Base-by-base conservation (phyloP, 2,888 invertebrate species). In the Ephialtes manifestator region DNA sequence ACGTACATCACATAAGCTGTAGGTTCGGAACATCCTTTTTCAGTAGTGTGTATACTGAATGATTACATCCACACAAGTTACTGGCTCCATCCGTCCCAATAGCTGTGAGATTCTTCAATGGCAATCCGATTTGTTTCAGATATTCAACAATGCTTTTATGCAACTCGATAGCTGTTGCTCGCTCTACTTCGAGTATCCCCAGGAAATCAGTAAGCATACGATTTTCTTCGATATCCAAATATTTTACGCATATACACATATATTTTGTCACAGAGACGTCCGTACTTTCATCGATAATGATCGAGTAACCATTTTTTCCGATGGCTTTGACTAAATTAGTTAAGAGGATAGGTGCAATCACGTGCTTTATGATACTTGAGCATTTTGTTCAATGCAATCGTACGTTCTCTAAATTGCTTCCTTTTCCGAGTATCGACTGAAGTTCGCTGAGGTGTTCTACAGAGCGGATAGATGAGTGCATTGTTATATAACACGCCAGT, bases 41-140 rank as follows among this genome's bases (percentile, higher is more conserved):
- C 28, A 88, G 74, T 18, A 87, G 55, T 2, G 84, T 83, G 39
- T 70, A 31, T 31, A 31, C 31, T 2, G 31, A 31, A 31, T 31
- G 31, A 31, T 31, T 31, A 31, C 31, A 5, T 84, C 90, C 89
- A 76, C 87, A 87, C 48, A 90, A 67, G 78, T 89, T 90, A 39
- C 75, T 86, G 4, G 86, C 88, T 4, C 89, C 89, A 74, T 89
- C 90, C 10, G 89, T 88, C 8, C 88, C 89, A 39, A 90, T 87
- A 1, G 86, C 89, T 28, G 87, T 87, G 11, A 89, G 48, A 71
- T 89, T 88, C 84, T 84, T 72, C 15, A 84, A 46, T n/a, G 77
- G 80, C 8, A 89, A 28, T 5, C 81, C 71, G 31, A 81, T 51
- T 31, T 43, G 20, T 35, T 48, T 53, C 1, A 79, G 78, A 24